Evolutionary conservation across 2,888 invertebrate species (phyloP).

Genomic region (Tetramorium bicarinatum): DNA sequence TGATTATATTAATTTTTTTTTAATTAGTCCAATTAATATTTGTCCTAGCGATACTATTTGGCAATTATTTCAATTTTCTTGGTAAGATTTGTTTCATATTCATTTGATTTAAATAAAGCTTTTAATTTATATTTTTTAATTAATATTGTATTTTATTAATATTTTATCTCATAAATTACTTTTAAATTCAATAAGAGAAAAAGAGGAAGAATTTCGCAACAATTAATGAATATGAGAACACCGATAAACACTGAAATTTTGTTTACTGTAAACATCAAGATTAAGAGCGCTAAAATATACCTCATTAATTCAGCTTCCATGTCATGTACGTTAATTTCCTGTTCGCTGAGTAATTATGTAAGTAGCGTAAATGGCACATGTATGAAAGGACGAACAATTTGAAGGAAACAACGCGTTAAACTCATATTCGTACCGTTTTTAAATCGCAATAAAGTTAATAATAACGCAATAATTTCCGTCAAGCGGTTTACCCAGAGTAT

Average conservation of each 20-base stretch:
- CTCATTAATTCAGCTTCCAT: slow-evolving; percentile 54
- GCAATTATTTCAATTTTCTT: not conserved
- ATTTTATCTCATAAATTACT: slow-evolving; percentile 23
- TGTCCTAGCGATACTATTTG: not conserved
- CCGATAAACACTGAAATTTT: slow-evolving; percentile 26
- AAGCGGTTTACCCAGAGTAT: not conserved
- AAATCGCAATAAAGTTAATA: slow-evolving; percentile 27
- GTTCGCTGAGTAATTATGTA: slow-evolving; percentile 40
- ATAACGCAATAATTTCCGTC: slow-evolving; percentile 7
- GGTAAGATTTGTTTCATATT: not conserved
- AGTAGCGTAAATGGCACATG: slow-evolving; percentile 36
- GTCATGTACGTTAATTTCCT: slow-evolving; percentile 57
- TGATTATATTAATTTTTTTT: not conserved
- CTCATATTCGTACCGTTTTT: slow-evolving; percentile 18
- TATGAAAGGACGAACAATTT: slow-evolving; percentile 32
- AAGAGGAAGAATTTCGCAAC: not conserved
- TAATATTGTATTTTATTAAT: slow-evolving; percentile 18
- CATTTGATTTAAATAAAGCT: not conserved
- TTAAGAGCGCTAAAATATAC: slow-evolving; percentile 30
- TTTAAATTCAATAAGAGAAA: not conserved
- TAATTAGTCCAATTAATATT: not conserved
- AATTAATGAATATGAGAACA: slow-evolving; percentile 10
- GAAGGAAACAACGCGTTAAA: slow-evolving; percentile 28
- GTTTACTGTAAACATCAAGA: slow-evolving; percentile 38
- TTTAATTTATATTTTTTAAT: not conserved